Percentiles rank a stretch among this genome's conserved stretches.
Evolutionary conservation across 2,113 vertebrate species (phyloP).

Genomic region (Petromus typicus): DNA sequence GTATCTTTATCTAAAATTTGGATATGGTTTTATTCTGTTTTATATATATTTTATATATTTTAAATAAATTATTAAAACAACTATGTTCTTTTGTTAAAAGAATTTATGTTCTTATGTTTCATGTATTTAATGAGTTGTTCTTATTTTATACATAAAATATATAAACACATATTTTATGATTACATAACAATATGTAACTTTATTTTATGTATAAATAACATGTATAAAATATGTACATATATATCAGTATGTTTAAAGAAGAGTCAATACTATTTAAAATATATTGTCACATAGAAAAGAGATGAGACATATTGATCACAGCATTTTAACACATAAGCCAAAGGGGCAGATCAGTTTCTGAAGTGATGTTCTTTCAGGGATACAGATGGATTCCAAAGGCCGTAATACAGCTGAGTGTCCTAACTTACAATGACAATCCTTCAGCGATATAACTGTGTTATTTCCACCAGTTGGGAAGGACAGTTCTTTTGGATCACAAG

Average conservation of each 20-base stretch:
- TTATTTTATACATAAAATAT: background rate
- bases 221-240: background rate
- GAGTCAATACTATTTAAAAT: constrained; percentile 7
- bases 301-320: background rate
- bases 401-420: background rate
- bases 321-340: constrained; percentile 25
- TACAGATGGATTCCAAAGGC: background rate
- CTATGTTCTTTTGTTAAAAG: background rate
- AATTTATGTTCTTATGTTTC: background rate
- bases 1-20: constrained; percentile 24
- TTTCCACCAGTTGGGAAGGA: background rate
- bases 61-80: background rate
- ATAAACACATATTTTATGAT: background rate
- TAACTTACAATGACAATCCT: background rate
- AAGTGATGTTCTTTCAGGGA: background rate
- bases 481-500: background rate
- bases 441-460: background rate
- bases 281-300: background rate
- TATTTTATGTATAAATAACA: no score
- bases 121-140: background rate
- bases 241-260: background rate
- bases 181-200: background rate
- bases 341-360: background rate
- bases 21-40: constrained; percentile 19
- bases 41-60: background rate